Percentiles rank a stretch among this genome's conserved stretches.
Evolutionary conservation across 2,888 invertebrate species (phyloP).

Genomic region (Sminthurides aquaticus): DNA sequence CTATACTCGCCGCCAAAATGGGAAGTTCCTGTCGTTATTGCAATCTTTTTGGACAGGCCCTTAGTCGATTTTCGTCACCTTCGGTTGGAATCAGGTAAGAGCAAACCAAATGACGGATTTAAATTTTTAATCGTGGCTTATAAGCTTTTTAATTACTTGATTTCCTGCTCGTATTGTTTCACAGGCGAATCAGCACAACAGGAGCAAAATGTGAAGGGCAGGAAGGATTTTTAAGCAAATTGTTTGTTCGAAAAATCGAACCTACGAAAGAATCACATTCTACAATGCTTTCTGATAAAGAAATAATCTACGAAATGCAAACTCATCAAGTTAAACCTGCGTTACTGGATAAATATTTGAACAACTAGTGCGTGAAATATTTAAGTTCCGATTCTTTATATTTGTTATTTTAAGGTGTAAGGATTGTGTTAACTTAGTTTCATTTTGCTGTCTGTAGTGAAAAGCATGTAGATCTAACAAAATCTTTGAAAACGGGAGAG

Average conservation of each 20-base stretch:
- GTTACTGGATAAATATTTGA: conserved; percentile 73
- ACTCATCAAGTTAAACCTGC: conserved; percentile 92
- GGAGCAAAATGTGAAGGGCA: conserved; percentile 31
- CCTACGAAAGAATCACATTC: conserved; percentile 95
- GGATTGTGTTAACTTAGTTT: background rate
- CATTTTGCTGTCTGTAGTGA: conserved; percentile 54
- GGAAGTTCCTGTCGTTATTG: conserved; percentile 37
- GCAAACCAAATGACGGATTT: background rate
- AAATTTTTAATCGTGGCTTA: no score
- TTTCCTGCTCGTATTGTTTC: background rate
- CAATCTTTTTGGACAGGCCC: conserved; percentile 27
- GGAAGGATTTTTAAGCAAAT: conserved; percentile 68
- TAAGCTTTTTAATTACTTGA: background rate
- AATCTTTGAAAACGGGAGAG: conserved; percentile 65
- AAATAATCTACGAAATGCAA: conserved; percentile 87
- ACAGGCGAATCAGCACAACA: conserved; percentile 32
- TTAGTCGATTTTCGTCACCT: conserved; percentile 14
- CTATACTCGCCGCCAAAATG: no score
- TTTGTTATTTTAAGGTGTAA: no score
- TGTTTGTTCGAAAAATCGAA: conserved; percentile 82
- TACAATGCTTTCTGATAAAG: conserved; percentile 91
- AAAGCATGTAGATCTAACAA: conserved; percentile 62
- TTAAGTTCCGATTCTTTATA: no score
- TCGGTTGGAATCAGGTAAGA: conserved; percentile 24
- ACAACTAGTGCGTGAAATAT: conserved; percentile 71